Percentiles rank a stretch among this genome's conserved stretches.
These are phyloP conservation scores for Pseudochirops cupreus DNA, from an alignment of 2,797 vertebrate genomes.

Conservation along the genomic window DNA sequence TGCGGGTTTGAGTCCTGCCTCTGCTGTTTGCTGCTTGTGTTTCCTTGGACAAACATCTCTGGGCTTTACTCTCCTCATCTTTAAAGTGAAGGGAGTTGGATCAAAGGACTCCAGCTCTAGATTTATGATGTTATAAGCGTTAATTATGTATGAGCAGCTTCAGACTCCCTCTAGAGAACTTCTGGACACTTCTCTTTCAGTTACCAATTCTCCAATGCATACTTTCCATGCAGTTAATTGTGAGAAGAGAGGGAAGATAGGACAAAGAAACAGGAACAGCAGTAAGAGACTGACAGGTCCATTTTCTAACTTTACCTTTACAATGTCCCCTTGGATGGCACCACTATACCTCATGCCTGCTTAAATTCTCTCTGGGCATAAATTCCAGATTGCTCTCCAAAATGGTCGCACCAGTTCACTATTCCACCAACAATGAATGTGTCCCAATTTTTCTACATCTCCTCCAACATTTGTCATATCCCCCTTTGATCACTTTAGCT, in stretches of 20 bases:
- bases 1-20: not conserved
- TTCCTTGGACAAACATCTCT: not conserved
- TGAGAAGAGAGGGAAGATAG: conserved; percentile 20
- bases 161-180: not conserved
- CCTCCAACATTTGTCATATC: not conserved
- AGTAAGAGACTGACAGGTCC: not conserved
- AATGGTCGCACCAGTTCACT: not conserved
- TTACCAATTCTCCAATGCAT: not conserved
- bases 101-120: not conserved
- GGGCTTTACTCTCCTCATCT: not conserved
- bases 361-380: not conserved
- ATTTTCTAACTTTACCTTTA: not conserved
- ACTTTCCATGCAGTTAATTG: not conserved
- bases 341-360: not conserved
- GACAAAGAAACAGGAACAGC: not conserved
- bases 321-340: not conserved
- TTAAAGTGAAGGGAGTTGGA: not conserved
- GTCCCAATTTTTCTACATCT: not conserved
- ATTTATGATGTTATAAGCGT: not conserved
- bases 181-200: not conserved
- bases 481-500: not conserved
- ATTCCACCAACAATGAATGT: not conserved
- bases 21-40: not conserved
- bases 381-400: not conserved
- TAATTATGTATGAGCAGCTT: not conserved